Base-by-base conservation (phyloP, 2,888 invertebrate genomes). In the Ophion slaviceki region DNA sequence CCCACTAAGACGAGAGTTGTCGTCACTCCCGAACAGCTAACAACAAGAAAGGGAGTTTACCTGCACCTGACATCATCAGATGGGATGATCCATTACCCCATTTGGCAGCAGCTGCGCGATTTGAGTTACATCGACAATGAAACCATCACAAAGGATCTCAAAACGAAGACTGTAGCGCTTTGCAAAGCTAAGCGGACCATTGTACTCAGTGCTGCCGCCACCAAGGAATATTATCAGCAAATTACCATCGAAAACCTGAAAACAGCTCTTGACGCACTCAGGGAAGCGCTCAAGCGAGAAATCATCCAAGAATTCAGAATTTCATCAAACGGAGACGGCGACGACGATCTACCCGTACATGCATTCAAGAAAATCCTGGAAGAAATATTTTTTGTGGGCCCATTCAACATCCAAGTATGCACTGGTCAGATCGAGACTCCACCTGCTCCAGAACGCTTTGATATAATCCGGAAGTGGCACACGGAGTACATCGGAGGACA, bases 401-500 rank as follows among this genome's bases (percentile, higher is more conserved):
- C 10, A 28, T 70, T 14, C 53, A 24, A 11, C n/a, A 7, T 53
- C 2, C 47, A 24, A 2, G 10, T 70, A 3, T 53, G 70, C 70
- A 70, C 53, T 4, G 28, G 28, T 6, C 14, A 5, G 10, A 28
- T 53, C 1, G 47, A 53, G 14, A 53, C 53, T 0, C 53, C 53
- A 6, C 70, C 70, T 2, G 2, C 53, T 14, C 24, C 70, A 17
- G 53, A 53, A 14, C 70, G 70, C 53, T 0, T 1, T 2, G 28
- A 24, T 1, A 53, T 70, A 20, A 70, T 70, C 10, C 47, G 28
- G 14, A 20, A 53, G 53, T 70, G 53, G 70, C 47, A 71, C 45
- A 67, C 10, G n/a, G 71, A 71, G 5, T 57, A 71, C 17, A 53
- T 86, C 14, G 85, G 78, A 28, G 86, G 87, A 20, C 87, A 87